Evolutionary conservation across 2,888 invertebrate genomes (phyloP), one percentile per base, ranked within the genome.

Genomic region (Cerastis leucographa): DNA sequence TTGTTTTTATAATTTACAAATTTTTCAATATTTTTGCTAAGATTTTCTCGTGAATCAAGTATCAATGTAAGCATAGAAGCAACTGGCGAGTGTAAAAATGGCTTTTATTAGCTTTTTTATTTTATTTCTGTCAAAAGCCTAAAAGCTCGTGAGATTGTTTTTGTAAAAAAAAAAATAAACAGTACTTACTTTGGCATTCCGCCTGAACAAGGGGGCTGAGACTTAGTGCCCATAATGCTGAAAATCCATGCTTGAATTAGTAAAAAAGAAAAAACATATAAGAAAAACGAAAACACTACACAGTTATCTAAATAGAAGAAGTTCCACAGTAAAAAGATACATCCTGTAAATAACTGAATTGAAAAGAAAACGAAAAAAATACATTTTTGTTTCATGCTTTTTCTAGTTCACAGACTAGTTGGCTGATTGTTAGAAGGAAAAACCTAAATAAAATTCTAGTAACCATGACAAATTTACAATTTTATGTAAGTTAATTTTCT

Each of bases 181-280:
- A 88, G 88, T 96, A 97, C 97, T 97, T 94, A 97, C 97, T 96
- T 91, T 97, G 97, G 95, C 97, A 97, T 95, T 97, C 96, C 91
- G 97, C 96, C 94, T 95, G 95, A 85, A 96, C 95, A 92, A 97
- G 94, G 83, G 97, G 96, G 93, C 94, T 94, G 92, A 97, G 93
- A 92, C 94, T 94, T 94, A 97, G 93, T 89, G 95, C 96, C 97
- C 97, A 97, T 92, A 97, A 95, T 91, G 97, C 97, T 97, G 97
- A 96, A 97, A 97, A 96, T 93, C 95, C 96, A 96, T 96, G 96
- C 96, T 93, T 92, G 90, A 91, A 94, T 96, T 96, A 96, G 96
- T 96, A 93, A 93, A 93, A 93, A 94, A 92, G 87, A 92, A 94
- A 93, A 92, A 90, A 91, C 80, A 91, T 90, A 88, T 82, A 90